These are phyloP conservation scores for Apocrypta bakeri DNA, from an alignment of 1,140 invertebrate genomes.

Conservation along the genomic window DNA sequence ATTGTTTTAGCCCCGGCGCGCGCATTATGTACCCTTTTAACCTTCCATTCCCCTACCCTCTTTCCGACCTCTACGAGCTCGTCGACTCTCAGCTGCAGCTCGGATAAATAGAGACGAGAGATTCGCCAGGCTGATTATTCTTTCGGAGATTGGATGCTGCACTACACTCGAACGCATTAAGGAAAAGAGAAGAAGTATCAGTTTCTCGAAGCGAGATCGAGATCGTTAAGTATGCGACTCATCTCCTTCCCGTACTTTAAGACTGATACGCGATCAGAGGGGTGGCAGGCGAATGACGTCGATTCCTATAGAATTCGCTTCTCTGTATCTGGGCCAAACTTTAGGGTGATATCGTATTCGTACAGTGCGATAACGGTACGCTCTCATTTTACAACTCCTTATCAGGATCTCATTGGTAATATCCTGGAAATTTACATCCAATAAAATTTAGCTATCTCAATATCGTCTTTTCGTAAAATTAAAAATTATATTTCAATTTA, in stretches of 20 bases:
- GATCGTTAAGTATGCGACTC: neutral
- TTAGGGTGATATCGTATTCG: constrained; percentile 69
- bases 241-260: neutral
- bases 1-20: constrained; percentile 48
- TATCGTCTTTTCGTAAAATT: neutral
- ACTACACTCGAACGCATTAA: neutral
- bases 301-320: constrained; percentile 69
- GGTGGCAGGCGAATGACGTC: constrained; percentile 72
- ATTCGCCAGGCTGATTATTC: neutral
- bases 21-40: constrained; percentile 54
- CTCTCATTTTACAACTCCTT: constrained; percentile 72
- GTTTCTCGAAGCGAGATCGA: neutral
- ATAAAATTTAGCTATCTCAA: neutral
- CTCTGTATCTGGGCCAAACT: constrained; percentile 60
- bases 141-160: neutral
- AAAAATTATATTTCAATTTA: neutral
- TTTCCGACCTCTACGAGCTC: neutral
- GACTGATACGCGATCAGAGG: constrained; percentile 7
- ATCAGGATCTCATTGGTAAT: constrained; percentile 61
- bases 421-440: neutral
- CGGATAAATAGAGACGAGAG: constrained; percentile 22
- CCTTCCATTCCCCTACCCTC: neutral
- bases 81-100: neutral
- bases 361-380: constrained; percentile 64
- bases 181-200: neutral